These are phyloP conservation scores for Cryptoprocta ferox DNA, from an alignment of 2,797 vertebrate species.

Conservation along the genomic window DNA sequence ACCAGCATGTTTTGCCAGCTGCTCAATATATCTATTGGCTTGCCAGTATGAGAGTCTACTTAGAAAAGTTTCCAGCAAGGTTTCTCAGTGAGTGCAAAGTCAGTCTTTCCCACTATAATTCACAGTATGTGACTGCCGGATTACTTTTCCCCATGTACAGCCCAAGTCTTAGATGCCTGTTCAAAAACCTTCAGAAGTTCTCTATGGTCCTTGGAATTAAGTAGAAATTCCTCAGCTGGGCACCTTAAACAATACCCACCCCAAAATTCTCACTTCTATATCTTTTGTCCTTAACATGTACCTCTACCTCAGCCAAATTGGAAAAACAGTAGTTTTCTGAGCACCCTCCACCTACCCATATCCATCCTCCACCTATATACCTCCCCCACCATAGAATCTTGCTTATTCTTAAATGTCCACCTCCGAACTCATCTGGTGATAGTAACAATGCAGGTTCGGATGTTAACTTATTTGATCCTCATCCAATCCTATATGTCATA, in stretches of 20 bases:
- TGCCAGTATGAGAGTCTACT: background rate
- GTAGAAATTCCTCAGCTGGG: background rate
- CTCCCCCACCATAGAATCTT: background rate
- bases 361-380: background rate
- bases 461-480: background rate
- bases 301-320: background rate
- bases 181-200: background rate
- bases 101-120: background rate
- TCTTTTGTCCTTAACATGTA: background rate
- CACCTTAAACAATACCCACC: background rate
- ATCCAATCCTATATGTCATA: background rate
- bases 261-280: background rate
- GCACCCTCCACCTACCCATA: background rate
- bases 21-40: background rate
- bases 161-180: background rate
- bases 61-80: background rate
- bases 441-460: background rate
- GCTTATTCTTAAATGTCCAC: background rate
- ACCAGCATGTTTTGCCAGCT: conserved; percentile 10
- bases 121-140: background rate
- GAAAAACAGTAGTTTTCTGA: background rate
- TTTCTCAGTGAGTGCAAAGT: background rate
- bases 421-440: background rate
- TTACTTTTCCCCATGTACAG: background rate
- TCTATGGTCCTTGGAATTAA: background rate